Evolutionary conservation across 2,113 vertebrate species (phyloP).

Genomic region (Passer montanus): DNA sequence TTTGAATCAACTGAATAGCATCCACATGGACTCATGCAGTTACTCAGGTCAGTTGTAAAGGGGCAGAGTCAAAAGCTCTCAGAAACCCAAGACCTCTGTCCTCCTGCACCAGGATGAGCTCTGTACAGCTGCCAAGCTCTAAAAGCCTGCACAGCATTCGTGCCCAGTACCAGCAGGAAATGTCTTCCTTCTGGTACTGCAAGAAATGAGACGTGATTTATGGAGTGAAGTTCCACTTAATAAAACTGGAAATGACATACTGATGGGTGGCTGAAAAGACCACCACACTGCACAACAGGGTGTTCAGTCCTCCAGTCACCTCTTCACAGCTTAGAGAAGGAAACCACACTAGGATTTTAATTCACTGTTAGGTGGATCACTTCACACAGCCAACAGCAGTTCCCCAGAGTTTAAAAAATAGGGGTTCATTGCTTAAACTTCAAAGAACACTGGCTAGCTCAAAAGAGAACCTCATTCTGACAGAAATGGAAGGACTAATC

Average conservation of each 20-base stretch:
- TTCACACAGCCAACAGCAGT: not conserved
- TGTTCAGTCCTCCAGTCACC: not conserved
- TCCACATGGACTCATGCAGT: not conserved
- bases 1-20: not conserved
- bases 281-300: not conserved
- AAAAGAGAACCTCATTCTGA: not conserved
- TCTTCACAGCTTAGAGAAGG: not conserved
- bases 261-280: slow-evolving; percentile 25
- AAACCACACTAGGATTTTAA: slow-evolving; percentile 14
- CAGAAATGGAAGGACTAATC: not conserved
- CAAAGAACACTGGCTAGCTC: not conserved
- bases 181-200: slow-evolving; percentile 21
- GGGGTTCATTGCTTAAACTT: not conserved
- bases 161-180: slow-evolving; percentile 54
- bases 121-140: slow-evolving; percentile 10
- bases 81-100: not conserved
- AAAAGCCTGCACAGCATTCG: slow-evolving; percentile 24
- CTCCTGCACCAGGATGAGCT: not conserved
- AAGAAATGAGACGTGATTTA: slow-evolving; percentile 25
- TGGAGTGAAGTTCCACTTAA: slow-evolving; percentile 33
- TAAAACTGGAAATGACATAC: slow-evolving; percentile 31
- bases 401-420: not conserved
- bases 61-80: not conserved
- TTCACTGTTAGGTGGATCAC: not conserved
- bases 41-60: not conserved